These are phyloP conservation scores for Metalampra italica DNA, from an alignment of 2,888 invertebrate species.

Conservation along the genomic window DNA sequence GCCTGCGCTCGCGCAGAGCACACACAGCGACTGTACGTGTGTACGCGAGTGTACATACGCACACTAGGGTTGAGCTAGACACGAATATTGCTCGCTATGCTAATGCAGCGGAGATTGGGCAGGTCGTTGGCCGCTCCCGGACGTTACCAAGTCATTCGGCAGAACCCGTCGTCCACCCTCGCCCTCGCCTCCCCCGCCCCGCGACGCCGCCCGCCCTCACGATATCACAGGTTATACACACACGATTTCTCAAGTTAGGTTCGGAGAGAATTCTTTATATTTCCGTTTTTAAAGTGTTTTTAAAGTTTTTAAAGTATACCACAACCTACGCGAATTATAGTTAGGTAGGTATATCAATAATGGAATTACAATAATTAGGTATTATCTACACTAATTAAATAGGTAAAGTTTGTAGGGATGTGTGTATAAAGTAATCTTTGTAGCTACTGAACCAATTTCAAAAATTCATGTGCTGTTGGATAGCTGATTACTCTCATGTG, in stretches of 20 bases:
- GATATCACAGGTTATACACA: slow-evolving; percentile 25
- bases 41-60: slow-evolving; percentile 9
- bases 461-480: too few relatives aligned
- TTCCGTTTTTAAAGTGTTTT: too few relatives aligned
- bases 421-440: too few relatives aligned
- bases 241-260: not conserved
- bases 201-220: slow-evolving; percentile 38
- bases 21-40: slow-evolving; percentile 20
- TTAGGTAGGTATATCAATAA: too few relatives aligned
- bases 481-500: too few relatives aligned
- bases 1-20: slow-evolving; percentile 37
- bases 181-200: slow-evolving; percentile 52
- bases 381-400: too few relatives aligned
- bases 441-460: too few relatives aligned
- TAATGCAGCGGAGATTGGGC: slow-evolving; percentile 79
- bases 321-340: too few relatives aligned
- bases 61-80: slow-evolving; percentile 40
- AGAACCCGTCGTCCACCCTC: slow-evolving; percentile 70
- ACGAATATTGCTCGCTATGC: slow-evolving; percentile 77
- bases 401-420: too few relatives aligned
- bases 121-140: slow-evolving; percentile 78
- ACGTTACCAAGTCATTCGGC: slow-evolving; percentile 72
- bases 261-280: too few relatives aligned
- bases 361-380: too few relatives aligned
- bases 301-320: too few relatives aligned